Evolutionary conservation across 2,797 vertebrate genomes (phyloP).

Genomic region (Parauchenoglanis punctatus): DNA sequence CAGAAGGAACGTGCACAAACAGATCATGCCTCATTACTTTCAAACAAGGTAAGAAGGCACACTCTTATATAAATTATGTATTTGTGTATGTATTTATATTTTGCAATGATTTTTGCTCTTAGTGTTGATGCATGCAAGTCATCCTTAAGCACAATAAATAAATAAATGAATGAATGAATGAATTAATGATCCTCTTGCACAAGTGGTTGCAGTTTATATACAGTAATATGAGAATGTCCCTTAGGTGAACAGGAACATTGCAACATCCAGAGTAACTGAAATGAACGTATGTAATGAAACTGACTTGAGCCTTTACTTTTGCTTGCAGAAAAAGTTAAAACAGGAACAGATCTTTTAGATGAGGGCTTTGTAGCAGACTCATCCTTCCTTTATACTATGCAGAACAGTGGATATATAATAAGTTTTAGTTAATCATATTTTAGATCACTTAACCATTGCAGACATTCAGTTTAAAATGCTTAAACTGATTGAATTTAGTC

Average conservation of each 20-base stretch:
- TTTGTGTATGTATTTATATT: not conserved
- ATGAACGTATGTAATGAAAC: not conserved
- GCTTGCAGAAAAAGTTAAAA: not conserved
- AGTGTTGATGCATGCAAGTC: not conserved
- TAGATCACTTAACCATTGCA: not conserved
- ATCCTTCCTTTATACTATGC: not conserved
- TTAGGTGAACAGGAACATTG: not conserved
- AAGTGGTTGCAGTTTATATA: not conserved
- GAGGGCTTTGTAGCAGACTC: not conserved
- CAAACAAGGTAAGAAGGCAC: slow-evolving; percentile 86
- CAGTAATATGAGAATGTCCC: not conserved
- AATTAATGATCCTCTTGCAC: not conserved
- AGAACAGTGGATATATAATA: not conserved
- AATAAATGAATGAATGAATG: not conserved
- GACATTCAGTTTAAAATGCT: not conserved
- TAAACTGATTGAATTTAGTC: not conserved
- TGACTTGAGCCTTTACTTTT: not conserved
- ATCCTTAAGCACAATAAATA: not conserved
- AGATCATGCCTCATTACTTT: slow-evolving; percentile 97
- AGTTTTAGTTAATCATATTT: not conserved
- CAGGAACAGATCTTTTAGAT: slow-evolving; percentile 1
- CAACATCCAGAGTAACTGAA: not conserved
- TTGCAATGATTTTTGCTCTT: not conserved
- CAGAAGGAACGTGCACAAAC: slow-evolving; percentile 98
- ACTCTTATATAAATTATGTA: not conserved